phyloP scores from a whole-genome alignment of 2,888 invertebrate species.

The Andrena bucephala region DNA sequence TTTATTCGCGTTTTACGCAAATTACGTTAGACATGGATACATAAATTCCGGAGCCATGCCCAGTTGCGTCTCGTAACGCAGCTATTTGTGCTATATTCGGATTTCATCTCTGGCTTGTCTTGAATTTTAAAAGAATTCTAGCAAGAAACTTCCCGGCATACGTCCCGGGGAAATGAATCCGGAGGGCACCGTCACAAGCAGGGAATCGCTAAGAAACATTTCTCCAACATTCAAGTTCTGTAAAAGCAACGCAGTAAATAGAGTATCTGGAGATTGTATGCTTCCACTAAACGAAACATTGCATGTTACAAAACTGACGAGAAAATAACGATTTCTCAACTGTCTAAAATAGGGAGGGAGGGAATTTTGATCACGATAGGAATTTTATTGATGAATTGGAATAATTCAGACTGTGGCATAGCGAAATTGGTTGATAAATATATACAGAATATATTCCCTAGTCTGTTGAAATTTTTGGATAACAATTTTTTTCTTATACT shows the following conservation, averaged over 20 bases:
- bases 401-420: too few relatives aligned
- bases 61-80: background rate
- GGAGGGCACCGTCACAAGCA: background rate
- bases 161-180: slow-evolving; percentile 21
- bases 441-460: too few relatives aligned
- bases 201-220: slow-evolving; percentile 14
- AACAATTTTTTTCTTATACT: too few relatives aligned
- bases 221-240: background rate
- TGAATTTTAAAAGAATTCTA: slow-evolving; percentile 29
- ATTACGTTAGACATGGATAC: slow-evolving; percentile 21
- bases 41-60: slow-evolving; percentile 26
- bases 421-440: too few relatives aligned
- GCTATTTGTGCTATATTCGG: slow-evolving; percentile 19
- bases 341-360: too few relatives aligned
- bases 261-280: background rate
- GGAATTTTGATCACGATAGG: too few relatives aligned
- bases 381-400: too few relatives aligned
- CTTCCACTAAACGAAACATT: background rate
- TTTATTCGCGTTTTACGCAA: slow-evolving; percentile 27
- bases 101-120: slow-evolving; percentile 8
- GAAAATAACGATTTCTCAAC: background rate
- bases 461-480: too few relatives aligned
- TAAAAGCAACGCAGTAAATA: background rate
- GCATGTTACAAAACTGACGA: too few relatives aligned
- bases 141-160: background rate